Conservation (phyloP, 1,140 invertebrate genomes). For the Aphelinus certus region DNA sequence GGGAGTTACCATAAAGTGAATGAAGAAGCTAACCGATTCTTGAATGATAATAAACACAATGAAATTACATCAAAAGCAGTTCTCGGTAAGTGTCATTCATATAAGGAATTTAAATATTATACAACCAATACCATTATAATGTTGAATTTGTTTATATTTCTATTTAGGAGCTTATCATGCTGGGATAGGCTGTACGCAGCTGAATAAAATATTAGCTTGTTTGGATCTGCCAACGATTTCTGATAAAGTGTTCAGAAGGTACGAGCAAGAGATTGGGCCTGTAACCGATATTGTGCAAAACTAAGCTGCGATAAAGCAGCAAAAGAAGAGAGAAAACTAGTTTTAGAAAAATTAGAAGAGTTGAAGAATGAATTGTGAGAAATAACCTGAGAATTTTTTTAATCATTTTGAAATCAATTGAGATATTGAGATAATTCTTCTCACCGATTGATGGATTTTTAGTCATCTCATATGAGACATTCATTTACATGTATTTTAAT, state of each 20-base stretch:
- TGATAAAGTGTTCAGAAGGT: constrained; percentile 16
- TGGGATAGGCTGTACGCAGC: constrained; percentile 13
- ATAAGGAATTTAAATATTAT: not conserved
- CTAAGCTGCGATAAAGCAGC: constrained; percentile 15
- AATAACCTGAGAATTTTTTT: constrained; percentile 10
- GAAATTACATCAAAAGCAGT: constrained; percentile 1
- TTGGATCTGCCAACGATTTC: constrained; percentile 20
- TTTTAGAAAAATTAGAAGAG: constrained; percentile 20
- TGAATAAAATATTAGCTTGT: constrained; percentile 29
- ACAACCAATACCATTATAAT: not conserved
- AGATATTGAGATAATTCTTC: too few species aligned
- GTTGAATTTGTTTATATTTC: not conserved
- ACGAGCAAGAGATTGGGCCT: constrained; percentile 18
- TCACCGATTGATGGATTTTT: too few species aligned
- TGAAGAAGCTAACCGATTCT: not conserved
- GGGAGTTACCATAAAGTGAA: not conserved
- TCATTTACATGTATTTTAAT: too few species aligned
- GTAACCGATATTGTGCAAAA: constrained; percentile 12
- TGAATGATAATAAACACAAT: constrained; percentile 8
- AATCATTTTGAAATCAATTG: not conserved
- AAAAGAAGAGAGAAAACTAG: constrained; percentile 10
- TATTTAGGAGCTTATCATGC: constrained; percentile 3
- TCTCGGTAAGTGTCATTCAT: constrained; percentile 1
- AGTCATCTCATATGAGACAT: too few species aligned
- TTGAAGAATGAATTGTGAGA: not conserved